These are phyloP conservation scores for Cairina moschata DNA, from an alignment of 2,113 vertebrate genomes.

Conservation along the genomic window DNA sequence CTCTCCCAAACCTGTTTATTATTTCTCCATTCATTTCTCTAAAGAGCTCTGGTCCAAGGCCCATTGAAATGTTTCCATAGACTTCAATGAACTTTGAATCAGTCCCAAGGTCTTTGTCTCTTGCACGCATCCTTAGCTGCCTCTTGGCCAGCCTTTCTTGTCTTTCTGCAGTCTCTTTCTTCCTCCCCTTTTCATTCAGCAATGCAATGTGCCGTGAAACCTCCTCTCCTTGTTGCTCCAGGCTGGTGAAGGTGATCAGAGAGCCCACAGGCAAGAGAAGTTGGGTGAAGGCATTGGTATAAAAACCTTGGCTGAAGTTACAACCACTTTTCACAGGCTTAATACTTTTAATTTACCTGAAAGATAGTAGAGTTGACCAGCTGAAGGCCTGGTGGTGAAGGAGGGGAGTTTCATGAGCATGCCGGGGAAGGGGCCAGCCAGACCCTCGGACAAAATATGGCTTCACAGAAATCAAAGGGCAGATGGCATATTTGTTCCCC, in stretches of 20 bases:
- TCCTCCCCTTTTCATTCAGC: not conserved
- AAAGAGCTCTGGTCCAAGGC: not conserved
- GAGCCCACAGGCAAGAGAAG: rapidly evolving
- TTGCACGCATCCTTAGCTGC: not conserved
- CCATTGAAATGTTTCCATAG: not conserved
- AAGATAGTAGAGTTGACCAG: not conserved
- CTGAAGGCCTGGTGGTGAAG: not conserved
- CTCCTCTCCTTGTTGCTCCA: not conserved
- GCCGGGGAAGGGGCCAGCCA: not conserved
- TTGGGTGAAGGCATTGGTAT: not conserved
- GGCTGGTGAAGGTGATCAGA: rapidly evolving
- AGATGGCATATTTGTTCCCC: not conserved
- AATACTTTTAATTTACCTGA: not conserved
- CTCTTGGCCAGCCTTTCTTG: not conserved
- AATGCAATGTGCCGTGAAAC: not conserved
- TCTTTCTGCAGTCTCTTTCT: not conserved
- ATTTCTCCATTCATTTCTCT: not conserved
- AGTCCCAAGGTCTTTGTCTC: not conserved
- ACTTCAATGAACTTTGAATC: slow-evolving; percentile 30
- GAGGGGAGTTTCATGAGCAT: not conserved
- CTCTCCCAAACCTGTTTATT: not conserved
- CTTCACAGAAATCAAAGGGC: not conserved
- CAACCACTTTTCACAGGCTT: not conserved
- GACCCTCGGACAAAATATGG: rapidly evolving
- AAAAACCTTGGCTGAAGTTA: not conserved